phyloP scores from a whole-genome alignment of 1,140 invertebrate species.

The Neelides sp. region DNA sequence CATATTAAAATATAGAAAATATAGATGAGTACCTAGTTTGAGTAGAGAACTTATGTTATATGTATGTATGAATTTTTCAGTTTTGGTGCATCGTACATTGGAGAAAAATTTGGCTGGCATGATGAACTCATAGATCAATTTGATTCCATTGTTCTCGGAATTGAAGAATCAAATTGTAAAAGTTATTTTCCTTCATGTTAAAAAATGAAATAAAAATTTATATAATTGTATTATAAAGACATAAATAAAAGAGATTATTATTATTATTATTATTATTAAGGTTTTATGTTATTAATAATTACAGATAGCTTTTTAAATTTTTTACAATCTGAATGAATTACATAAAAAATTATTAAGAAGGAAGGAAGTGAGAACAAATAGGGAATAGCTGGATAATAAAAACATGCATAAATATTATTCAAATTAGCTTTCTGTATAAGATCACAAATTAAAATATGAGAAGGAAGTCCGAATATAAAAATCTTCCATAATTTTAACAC shows the following conservation, averaged over 20 bases:
- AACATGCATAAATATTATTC: too few species aligned
- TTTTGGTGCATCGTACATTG: constrained; percentile 23
- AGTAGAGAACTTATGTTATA: neutral
- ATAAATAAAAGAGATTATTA: neutral
- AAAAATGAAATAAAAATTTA: too few species aligned
- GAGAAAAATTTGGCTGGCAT: constrained; percentile 22
- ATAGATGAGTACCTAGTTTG: too few species aligned
- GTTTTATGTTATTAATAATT: neutral
- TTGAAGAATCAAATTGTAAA: constrained; percentile 23
- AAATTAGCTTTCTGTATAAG: too few species aligned
- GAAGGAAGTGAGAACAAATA: too few species aligned
- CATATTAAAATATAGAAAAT: neutral
- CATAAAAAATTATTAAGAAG: too few species aligned
- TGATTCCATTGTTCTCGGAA: constrained; percentile 18
- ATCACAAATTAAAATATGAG: too few species aligned
- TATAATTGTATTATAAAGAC: neutral
- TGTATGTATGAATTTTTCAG: constrained; percentile 12
- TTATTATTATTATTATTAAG: constrained; percentile 1
- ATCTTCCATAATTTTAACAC: too few species aligned
- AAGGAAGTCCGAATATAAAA: too few species aligned
- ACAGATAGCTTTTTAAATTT: neutral
- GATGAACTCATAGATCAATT: constrained; percentile 17
- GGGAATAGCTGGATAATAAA: too few species aligned
- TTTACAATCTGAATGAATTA: too few species aligned
- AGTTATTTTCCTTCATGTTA: constrained; percentile 22